phyloP scores from a whole-genome alignment of 1,140 invertebrate species.

The Procambarus virginalis region DNA sequence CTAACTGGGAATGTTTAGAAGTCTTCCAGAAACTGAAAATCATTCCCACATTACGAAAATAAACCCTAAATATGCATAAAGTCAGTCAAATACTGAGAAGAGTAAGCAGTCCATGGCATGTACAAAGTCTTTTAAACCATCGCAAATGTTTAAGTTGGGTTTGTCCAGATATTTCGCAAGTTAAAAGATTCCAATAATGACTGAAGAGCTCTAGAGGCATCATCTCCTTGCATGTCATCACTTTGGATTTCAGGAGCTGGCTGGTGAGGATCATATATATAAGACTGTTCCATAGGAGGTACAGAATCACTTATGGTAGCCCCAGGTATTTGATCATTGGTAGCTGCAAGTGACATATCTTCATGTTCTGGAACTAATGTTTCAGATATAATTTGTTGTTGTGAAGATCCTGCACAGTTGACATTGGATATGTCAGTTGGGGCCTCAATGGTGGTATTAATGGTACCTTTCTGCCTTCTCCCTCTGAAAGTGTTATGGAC shows the following conservation, averaged over 20 bases:
- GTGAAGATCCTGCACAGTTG: slow-evolving; percentile 46
- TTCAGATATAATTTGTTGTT: slow-evolving; percentile 19
- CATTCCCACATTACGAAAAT: slow-evolving; percentile 1
- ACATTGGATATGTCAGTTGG: background rate
- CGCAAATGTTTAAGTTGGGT: slow-evolving; percentile 19
- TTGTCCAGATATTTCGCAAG: slow-evolving; percentile 61
- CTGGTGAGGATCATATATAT: slow-evolving; percentile 8
- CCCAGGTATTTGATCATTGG: slow-evolving; percentile 32
- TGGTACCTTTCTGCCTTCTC: slow-evolving; percentile 8
- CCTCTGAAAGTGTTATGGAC: slow-evolving; percentile 70
- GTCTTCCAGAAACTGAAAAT: slow-evolving; percentile 9
- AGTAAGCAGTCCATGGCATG: background rate
- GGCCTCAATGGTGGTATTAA: background rate
- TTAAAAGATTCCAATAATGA: slow-evolving; percentile 53
- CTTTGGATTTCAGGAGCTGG: background rate
- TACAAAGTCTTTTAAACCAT: background rate
- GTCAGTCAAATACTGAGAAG: background rate
- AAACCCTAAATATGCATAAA: background rate
- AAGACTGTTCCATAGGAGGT: slow-evolving; percentile 15
- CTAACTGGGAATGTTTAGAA: slow-evolving; percentile 21
- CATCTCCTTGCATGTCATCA: slow-evolving; percentile 46
- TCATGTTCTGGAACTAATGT: slow-evolving; percentile 30
- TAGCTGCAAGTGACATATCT: slow-evolving; percentile 7
- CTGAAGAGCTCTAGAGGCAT: slow-evolving; percentile 50
- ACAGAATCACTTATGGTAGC: background rate